Evolutionary conservation across 1,140 invertebrate genomes (phyloP).

Genomic region (Bombus picipes): DNA sequence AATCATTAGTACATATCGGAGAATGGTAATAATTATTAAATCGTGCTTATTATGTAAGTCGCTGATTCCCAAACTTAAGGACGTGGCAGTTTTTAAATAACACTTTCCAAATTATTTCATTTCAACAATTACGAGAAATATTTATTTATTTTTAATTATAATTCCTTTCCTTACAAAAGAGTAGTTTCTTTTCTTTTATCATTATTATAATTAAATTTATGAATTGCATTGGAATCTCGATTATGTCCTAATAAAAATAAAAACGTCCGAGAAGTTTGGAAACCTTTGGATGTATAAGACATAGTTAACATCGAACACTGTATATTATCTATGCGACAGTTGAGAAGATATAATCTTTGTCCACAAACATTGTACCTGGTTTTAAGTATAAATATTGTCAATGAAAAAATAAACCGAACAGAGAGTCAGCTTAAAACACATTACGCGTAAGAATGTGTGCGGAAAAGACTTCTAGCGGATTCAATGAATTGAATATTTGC

Average conservation of each 20-base stretch:
- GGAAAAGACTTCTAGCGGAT: not conserved
- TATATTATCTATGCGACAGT: conserved; percentile 62
- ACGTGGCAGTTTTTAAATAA: not conserved
- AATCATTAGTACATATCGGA: conserved; percentile 28
- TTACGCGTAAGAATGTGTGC: not conserved
- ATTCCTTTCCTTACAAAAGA: too few species aligned
- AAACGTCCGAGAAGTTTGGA: conserved; percentile 17
- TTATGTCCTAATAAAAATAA: not conserved
- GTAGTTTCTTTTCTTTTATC: not conserved
- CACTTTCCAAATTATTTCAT: conserved; percentile 17
- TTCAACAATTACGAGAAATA: conserved; percentile 22
- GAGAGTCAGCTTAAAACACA: conserved; percentile 16
- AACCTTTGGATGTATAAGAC: conserved; percentile 51
- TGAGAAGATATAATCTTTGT: conserved; percentile 51
- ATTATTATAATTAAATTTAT: not conserved
- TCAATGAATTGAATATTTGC: conserved; percentile 9
- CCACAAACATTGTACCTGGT: conserved; percentile 66
- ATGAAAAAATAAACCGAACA: conserved; percentile 1
- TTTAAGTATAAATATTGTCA: conserved; percentile 59
- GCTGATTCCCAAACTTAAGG: conserved; percentile 42
- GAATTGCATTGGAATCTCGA: not conserved
- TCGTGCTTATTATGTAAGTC: conserved; percentile 31
- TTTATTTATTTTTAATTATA: not conserved
- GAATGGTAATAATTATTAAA: conserved; percentile 43
- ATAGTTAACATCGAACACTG: conserved; percentile 65